phyloP scores from a whole-genome alignment of 2,113 vertebrate genomes.

The Entomyzon cyanotis region DNA sequence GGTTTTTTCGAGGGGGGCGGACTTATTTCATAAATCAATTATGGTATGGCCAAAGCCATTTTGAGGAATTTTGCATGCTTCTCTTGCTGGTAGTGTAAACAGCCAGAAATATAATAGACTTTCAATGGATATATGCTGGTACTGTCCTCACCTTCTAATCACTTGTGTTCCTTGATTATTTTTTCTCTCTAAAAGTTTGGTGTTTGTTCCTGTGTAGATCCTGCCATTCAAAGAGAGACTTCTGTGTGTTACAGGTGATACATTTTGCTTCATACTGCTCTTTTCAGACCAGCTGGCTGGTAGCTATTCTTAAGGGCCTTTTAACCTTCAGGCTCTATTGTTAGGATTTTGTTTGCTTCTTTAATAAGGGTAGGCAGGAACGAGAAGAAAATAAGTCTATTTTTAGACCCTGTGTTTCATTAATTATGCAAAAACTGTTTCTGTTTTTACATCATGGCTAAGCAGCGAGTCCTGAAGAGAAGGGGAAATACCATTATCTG shows the following conservation, averaged over 20 bases:
- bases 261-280: neutral
- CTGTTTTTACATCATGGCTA: neutral
- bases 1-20: too few relatives aligned
- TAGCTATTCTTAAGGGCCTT: neutral
- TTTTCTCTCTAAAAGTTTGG: neutral
- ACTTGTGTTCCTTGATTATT: neutral
- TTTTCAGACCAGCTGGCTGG: neutral
- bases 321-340: slow-evolving; percentile 1
- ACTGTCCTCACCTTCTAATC: neutral
- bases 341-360: slow-evolving; percentile 25
- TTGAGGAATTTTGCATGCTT: neutral
- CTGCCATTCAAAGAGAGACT: neutral
- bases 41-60: neutral
- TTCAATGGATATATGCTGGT: neutral
- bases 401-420: slow-evolving; percentile 19
- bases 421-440: slow-evolving; percentile 41
- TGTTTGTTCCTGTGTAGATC: neutral
- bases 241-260: neutral
- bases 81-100: neutral
- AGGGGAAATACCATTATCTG: neutral
- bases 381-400: neutral
- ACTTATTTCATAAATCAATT: neutral
- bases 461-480: neutral
- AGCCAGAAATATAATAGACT: neutral
- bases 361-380: neutral